Evolutionary conservation across 2,113 vertebrate genomes (phyloP), one percentile per base, ranked within the genome.

Genomic region (Epinephelus moara): DNA sequence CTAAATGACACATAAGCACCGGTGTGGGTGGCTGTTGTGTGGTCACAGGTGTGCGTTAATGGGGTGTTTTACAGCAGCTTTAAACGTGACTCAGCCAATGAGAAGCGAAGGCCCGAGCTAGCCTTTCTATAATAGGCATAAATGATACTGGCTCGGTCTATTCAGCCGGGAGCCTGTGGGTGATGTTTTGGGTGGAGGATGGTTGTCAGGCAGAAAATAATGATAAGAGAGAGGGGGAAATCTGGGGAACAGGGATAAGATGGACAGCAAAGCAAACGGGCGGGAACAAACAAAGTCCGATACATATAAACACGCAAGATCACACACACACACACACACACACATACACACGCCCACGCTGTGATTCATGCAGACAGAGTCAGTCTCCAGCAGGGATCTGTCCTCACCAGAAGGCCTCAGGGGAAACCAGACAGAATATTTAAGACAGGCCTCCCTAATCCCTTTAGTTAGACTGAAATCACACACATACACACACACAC

Each of bases 341-440:
- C 72, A 59, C 49, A 82, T n/a, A 86, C 63, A 85, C 74, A 85
- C 70, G 45, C 81, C 77, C 86, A 90, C 52, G 42, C 86, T 85
- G 87, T 91, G 90, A 91, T 90, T 93, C 91, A 91, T 88, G 74
- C 80, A 89, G 85, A 86, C 90, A 85, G 85, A 88, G 72, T 88
- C 70, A 75, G 89, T 91, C 90, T 93, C 92, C 91, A 91, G 90
- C 88, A 92, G 88, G 80, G 92, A 90, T 94, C 91, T 93, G 90
- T 92, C 89, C 92, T 94, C 92, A 92, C 84, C 80, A 87, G 82
- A 82, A 75, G 79, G 86, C 91, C 90, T 89, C 88, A 60, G 77
- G 90, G 90, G 91, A 91, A 91, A 87, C 81, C 76, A 91, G 91
- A 88, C 84, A 68, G 87, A 92, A 92, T 91, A 90, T 90, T 91